These are phyloP conservation scores for Syrista parreyssii DNA, from an alignment of 2,888 invertebrate genomes.

Conservation along the genomic window DNA sequence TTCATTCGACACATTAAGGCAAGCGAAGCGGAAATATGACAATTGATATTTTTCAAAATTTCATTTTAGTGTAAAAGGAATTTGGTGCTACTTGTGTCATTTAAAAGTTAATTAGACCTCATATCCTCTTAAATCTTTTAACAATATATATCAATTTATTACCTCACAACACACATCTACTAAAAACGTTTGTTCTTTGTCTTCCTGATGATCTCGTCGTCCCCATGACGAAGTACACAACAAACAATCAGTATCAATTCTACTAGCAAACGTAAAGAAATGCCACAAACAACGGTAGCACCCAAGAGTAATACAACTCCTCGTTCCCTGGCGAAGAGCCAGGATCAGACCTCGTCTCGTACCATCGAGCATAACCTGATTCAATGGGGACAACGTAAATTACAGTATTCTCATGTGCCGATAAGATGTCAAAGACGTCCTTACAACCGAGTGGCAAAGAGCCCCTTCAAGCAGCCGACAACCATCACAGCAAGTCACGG, in stretches of 20 bases:
- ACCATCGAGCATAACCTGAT: constrained; percentile 18
- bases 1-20: too few relatives aligned
- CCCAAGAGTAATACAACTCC: constrained; percentile 30
- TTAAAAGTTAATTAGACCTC: neutral
- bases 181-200: neutral
- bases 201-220: neutral
- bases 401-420: constrained; percentile 43
- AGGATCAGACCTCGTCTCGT: constrained; percentile 26
- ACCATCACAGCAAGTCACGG: constrained; percentile 20
- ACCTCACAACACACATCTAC: neutral
- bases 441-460: constrained; percentile 40
- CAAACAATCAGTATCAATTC: constrained; percentile 3
- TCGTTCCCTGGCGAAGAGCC: constrained; percentile 19
- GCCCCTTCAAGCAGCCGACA: constrained; percentile 34
- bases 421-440: constrained; percentile 40
- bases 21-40: neutral
- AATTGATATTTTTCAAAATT: neutral
- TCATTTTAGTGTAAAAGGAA: neutral
- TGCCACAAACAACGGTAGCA: constrained; percentile 33
- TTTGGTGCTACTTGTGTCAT: neutral
- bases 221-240: neutral
- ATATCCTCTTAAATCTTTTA: neutral
- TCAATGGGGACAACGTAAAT: constrained; percentile 45
- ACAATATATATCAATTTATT: neutral
- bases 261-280: constrained; percentile 15